Conservation (phyloP, 2,113 vertebrate species). For the Colius striatus region DNA sequence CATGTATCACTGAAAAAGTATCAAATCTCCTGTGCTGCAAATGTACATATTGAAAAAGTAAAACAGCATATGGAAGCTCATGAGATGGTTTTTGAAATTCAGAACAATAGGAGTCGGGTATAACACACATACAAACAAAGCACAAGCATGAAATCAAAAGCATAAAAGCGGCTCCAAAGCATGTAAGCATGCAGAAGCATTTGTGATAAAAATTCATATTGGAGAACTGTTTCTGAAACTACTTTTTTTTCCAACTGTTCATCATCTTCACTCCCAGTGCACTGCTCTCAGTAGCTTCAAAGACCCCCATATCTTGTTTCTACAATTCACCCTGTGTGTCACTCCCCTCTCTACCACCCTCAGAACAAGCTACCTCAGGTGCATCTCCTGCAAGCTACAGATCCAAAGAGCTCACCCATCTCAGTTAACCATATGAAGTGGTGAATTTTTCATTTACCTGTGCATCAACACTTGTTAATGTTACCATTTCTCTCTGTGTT, state of each 20-base stretch:
- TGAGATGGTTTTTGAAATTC: background rate
- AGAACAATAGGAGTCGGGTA: background rate
- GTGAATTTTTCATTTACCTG: background rate
- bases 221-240: background rate
- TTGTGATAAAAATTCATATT: background rate
- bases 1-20: background rate
- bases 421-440: background rate
- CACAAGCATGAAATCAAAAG: background rate
- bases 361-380: accelerated
- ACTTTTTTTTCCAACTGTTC: background rate
- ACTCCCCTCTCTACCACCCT: background rate
- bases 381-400: background rate
- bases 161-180: background rate
- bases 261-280: background rate
- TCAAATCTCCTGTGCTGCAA: background rate
- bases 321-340: background rate
- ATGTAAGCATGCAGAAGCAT: background rate
- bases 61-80: background rate
- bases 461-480: accelerated
- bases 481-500: background rate
- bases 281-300: background rate
- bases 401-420: background rate
- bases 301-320: background rate
- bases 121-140: background rate
- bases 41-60: background rate